Percentiles rank a stretch among this genome's conserved stretches.
Conservation (phyloP, 1,140 invertebrate species). For the Neodiprion fabricii region DNA sequence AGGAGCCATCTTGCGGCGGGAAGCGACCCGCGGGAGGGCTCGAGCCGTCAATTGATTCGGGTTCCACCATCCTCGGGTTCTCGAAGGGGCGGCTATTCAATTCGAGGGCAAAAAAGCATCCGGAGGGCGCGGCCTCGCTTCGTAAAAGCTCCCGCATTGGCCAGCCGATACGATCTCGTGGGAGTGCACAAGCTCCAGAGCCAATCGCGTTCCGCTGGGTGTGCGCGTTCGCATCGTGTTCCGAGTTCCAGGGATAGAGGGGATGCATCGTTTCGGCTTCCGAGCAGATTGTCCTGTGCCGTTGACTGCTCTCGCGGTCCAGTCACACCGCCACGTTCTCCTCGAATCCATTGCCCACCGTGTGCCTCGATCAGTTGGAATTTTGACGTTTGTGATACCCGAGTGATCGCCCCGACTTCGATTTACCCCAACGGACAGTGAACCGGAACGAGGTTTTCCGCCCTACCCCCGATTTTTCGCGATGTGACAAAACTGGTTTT, state of each 20-base stretch:
- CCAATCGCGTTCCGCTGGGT: slow-evolving; percentile 24
- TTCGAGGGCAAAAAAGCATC: slow-evolving; percentile 33
- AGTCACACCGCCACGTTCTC: slow-evolving; percentile 1
- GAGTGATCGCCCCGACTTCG: neutral
- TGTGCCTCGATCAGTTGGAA: neutral
- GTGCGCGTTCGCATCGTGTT: neutral
- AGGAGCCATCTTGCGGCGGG: slow-evolving; percentile 62
- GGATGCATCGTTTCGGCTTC: slow-evolving; percentile 32
- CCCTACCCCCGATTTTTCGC: slow-evolving; percentile 10
- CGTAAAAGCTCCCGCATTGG: slow-evolving; percentile 44
- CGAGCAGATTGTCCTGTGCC: slow-evolving; percentile 60
- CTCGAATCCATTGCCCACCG: neutral
- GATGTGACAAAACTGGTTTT: neutral
- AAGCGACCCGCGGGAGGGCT: slow-evolving; percentile 40
- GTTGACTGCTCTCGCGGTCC: slow-evolving; percentile 52
- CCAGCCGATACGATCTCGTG: slow-evolving; percentile 33
- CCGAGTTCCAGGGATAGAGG: slow-evolving; percentile 1
- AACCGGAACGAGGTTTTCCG: neutral
- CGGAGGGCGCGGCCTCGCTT: slow-evolving; percentile 32
- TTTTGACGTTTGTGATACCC: neutral
- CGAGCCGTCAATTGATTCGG: slow-evolving; percentile 59
- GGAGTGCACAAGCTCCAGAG: slow-evolving; percentile 21
- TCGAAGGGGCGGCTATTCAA: slow-evolving; percentile 31
- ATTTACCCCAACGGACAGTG: neutral
- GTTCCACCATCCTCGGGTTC: slow-evolving; percentile 41